Base-by-base conservation (phyloP, 2,888 invertebrate genomes). In the Mythimna lalbum region DNA sequence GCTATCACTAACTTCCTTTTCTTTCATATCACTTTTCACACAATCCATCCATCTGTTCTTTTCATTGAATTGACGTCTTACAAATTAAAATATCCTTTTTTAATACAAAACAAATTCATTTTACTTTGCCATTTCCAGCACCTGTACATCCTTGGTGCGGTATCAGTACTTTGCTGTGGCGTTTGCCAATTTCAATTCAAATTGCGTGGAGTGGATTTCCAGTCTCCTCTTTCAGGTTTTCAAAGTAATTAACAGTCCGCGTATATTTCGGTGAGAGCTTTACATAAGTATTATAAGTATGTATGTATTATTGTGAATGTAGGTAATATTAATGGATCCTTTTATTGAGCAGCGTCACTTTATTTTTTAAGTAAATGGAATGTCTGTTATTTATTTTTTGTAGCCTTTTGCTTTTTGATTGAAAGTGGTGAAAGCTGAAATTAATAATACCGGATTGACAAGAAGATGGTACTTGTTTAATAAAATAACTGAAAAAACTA, bases 121-220 rank as follows among this genome's bases (percentile, higher is more conserved):
- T 36, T n/a, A n/a, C n/a, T 2, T 23, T 10, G 43, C 3, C 73
- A 12, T 53, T 77, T 89, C 86, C 56, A 89, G 87, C 57, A 10
- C 1, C 14, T 39, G 6, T 69, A 76, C 19, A 57, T 84, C 85
- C 49, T 50, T 61, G 78, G 57, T 84, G 82, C 76, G 83, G 87
- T 85, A 83, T 84, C 79, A 85, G 83, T 83, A 82, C 86, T 81
- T 75, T 69, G 73, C 78, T 77, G 83, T 82, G 72, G 81, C 86
- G 85, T 88, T 91, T 87, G 88, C 88, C 89, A 88, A 90, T 91
- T 90, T 90, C 90, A 90, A 90, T 90, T 91, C 90, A 87, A 90
- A 90, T 90, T 89, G 87, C 85, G 85, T 83, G 81, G 87, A 90
- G 89, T 87, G 89, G 88, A 85, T 88, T 89, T 86, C 76, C 83